A percentile compares a stretch with the other conserved stretches of the same genome.
Conservation (phyloP, 2,888 invertebrate genomes). For the Pocota personata region DNA sequence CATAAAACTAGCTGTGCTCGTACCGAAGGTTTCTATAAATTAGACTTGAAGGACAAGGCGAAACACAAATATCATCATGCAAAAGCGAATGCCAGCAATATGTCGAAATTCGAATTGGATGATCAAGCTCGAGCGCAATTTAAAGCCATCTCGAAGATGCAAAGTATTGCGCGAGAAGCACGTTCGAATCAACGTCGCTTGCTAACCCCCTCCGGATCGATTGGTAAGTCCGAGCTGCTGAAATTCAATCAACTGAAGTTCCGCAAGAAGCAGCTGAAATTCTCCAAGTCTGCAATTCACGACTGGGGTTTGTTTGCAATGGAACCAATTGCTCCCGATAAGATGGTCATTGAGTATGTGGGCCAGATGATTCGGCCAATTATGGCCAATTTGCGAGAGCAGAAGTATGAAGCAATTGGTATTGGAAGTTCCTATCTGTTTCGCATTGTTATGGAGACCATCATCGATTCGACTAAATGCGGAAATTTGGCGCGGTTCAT, state of each 20-base stretch:
- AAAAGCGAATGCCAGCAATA: slow-evolving; percentile 81
- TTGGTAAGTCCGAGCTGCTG: slow-evolving; percentile 95
- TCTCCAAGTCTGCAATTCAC: slow-evolving; percentile 98
- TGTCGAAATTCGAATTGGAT: slow-evolving; percentile 77
- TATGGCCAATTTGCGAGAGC: slow-evolving; percentile 97
- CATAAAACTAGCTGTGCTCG: slow-evolving; percentile 95
- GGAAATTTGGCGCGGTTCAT: slow-evolving; percentile 99
- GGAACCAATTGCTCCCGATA: slow-evolving; percentile 99
- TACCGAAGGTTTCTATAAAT: slow-evolving; percentile 96
- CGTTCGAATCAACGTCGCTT: slow-evolving; percentile 96
- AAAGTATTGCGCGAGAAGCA: slow-evolving; percentile 93
- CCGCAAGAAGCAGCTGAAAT: slow-evolving; percentile 98
- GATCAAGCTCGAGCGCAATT: slow-evolving; percentile 79
- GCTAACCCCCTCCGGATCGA: slow-evolving; percentile 95
- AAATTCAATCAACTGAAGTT: slow-evolving; percentile 99
- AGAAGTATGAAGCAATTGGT: slow-evolving; percentile 97
- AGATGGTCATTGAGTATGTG: slow-evolving; percentile 99
- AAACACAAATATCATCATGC: slow-evolving; percentile 93
- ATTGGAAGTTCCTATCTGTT: slow-evolving; percentile 99
- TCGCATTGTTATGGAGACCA: slow-evolving; percentile 97
- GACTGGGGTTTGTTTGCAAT: slow-evolving; percentile 99
- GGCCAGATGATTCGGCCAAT: slow-evolving; percentile 97
- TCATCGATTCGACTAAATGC: slow-evolving; percentile 99
- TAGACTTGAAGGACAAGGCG: slow-evolving; percentile 93
- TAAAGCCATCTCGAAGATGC: slow-evolving; percentile 86